Percentiles rank a stretch among this genome's conserved stretches.
Evolutionary conservation across 2,888 invertebrate species (phyloP).

Genomic region (Cantharis flavilabris): DNA sequence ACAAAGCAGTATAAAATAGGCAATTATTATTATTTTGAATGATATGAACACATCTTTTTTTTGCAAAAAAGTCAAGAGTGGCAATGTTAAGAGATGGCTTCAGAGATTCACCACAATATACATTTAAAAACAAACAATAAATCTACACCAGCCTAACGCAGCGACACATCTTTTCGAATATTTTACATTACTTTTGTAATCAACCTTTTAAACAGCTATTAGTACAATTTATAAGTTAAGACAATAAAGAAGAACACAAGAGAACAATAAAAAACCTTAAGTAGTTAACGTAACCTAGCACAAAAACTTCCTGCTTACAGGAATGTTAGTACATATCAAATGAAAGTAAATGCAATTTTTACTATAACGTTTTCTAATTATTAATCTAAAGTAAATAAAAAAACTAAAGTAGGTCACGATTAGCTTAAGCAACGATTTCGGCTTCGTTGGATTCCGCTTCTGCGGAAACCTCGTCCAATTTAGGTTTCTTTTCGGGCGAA

Average conservation of each 20-base stretch:
- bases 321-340: conserved; percentile 36
- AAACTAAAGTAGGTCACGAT: conserved; percentile 5
- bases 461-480: conserved; percentile 66
- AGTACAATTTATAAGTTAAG: not conserved
- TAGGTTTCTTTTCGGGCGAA: conserved; percentile 75
- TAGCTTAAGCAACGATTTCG: conserved; percentile 62
- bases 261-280: not conserved
- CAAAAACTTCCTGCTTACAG: conserved; percentile 25
- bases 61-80: conserved; percentile 49
- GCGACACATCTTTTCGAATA: conserved; percentile 26
- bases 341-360: conserved; percentile 31
- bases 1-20: conserved; percentile 45
- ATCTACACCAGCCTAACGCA: conserved; percentile 8
- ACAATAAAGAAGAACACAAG: not conserved
- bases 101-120: conserved; percentile 50
- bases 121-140: conserved; percentile 40
- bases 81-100: conserved; percentile 43
- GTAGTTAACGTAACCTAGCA: conserved; percentile 8
- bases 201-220: not conserved
- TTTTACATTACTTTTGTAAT: conserved; percentile 30
- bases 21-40: conserved; percentile 37
- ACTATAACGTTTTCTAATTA: conserved; percentile 19
- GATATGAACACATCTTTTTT: conserved; percentile 52
- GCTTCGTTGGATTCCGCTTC: conserved; percentile 61
- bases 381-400: conserved; percentile 1